These are phyloP conservation scores for Morinoia aosen DNA, from an alignment of 2,888 invertebrate genomes.

Conservation along the genomic window DNA sequence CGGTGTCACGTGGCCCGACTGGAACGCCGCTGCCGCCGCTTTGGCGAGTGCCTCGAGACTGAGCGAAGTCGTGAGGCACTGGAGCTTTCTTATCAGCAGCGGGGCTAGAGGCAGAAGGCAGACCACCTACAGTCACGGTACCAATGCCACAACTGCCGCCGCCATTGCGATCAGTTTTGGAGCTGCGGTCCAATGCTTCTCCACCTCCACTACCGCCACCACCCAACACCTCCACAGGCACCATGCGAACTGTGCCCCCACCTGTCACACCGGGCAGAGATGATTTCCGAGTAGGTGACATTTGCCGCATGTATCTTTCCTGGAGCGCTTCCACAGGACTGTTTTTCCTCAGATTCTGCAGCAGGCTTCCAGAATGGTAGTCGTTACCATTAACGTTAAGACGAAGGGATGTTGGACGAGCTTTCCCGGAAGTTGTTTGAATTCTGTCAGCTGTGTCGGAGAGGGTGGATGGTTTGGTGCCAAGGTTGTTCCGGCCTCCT, in stretches of 20 bases:
- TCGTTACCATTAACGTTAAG: constrained; percentile 5
- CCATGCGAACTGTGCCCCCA: constrained; percentile 13
- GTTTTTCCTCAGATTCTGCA: constrained; percentile 58
- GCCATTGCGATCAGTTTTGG: constrained; percentile 33
- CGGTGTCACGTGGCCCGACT: not conserved
- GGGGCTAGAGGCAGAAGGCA: constrained; percentile 37
- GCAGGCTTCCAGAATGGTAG: constrained; percentile 41
- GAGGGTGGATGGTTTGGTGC: constrained; percentile 47
- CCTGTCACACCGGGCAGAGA: constrained; percentile 2
- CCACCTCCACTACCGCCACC: constrained; percentile 44
- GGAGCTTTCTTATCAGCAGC: constrained; percentile 42
- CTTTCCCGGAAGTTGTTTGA: constrained; percentile 24
- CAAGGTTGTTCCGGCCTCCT: constrained; percentile 34
- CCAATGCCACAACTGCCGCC: constrained; percentile 46
- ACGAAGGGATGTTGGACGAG: constrained; percentile 10
- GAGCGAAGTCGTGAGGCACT: constrained; percentile 23
- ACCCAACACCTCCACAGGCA: constrained; percentile 50
- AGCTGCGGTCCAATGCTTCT: constrained; percentile 15
- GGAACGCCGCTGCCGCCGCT: constrained; percentile 32
- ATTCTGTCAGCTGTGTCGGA: constrained; percentile 15
- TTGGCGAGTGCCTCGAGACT: not conserved
- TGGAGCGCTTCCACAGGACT: constrained; percentile 62
- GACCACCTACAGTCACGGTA: constrained; percentile 37
- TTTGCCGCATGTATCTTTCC: constrained; percentile 56
- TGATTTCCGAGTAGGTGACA: not conserved